Evolutionary conservation across 2,888 invertebrate genomes (phyloP).

Genomic region (Macrosiphum euphorbiae): DNA sequence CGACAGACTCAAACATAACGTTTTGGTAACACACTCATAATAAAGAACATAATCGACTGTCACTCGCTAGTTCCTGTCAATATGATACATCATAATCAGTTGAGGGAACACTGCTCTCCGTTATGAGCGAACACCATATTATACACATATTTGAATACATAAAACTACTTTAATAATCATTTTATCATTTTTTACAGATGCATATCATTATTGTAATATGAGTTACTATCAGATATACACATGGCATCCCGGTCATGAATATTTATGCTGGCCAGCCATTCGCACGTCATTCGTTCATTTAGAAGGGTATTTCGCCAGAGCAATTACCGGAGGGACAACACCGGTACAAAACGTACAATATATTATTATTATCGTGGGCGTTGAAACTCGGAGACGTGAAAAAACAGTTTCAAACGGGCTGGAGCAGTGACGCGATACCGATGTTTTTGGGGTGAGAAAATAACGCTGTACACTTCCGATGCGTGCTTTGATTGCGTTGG

Average conservation of each 20-base stretch:
- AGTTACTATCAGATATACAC: not conserved
- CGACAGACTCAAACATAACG: not conserved
- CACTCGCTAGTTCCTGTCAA: not conserved
- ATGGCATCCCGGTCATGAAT: not conserved
- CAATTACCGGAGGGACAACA: not conserved
- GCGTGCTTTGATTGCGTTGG: not conserved
- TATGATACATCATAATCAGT: not conserved
- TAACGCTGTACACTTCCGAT: not conserved
- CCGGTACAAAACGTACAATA: not conserved
- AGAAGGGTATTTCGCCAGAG: not conserved
- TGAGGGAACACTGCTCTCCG: not conserved
- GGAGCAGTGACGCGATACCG: not conserved
- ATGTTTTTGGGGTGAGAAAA: conserved; percentile 10
- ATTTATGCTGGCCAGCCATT: not conserved
- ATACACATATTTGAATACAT: not conserved
- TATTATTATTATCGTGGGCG: not conserved
- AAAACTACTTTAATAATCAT: not conserved
- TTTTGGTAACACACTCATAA: not conserved
- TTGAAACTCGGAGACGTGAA: not conserved
- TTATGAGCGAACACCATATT: not conserved
- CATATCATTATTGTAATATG: not conserved
- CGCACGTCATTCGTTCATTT: not conserved
- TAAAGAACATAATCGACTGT: not conserved
- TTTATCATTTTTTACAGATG: not conserved
- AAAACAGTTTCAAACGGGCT: not conserved